Percentiles rank a stretch among this genome's conserved stretches.
phyloP scores from a whole-genome alignment of 1,140 invertebrate genomes.

The Drosophila sechellia region DNA sequence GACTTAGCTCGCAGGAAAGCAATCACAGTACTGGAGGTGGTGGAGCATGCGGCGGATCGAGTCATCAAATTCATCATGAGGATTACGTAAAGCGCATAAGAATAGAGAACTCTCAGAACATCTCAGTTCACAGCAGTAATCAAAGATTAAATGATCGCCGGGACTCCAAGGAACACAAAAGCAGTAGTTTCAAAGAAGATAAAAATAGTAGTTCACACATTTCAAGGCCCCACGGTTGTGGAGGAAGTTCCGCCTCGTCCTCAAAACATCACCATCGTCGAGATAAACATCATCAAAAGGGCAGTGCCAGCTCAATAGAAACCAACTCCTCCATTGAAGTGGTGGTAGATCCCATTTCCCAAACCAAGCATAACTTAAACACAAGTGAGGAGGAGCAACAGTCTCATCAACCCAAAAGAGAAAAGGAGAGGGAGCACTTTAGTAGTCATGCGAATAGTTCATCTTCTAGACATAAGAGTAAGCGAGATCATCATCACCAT shows the following conservation, averaged over 20 bases:
- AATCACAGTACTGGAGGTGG: conserved; percentile 85
- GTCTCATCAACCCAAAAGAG: conserved; percentile 36
- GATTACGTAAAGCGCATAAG: conserved; percentile 91
- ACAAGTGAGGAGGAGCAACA: conserved; percentile 70
- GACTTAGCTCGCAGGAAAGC: conserved; percentile 91
- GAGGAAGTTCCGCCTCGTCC: conserved; percentile 43
- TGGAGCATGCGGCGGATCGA: conserved; percentile 11
- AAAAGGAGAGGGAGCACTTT: conserved; percentile 39
- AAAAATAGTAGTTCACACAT: conserved; percentile 38
- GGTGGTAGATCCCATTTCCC: neutral
- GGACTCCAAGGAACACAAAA: conserved; percentile 89
- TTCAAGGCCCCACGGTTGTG: conserved; percentile 51
- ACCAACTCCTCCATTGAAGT: conserved; percentile 25
- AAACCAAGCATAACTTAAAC: conserved; percentile 40
- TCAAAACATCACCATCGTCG: conserved; percentile 69
- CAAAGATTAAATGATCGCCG: conserved; percentile 86
- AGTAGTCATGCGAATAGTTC: conserved; percentile 60
- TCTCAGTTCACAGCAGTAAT: conserved; percentile 37
- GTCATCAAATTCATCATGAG: conserved; percentile 61
- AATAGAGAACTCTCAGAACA: conserved; percentile 82
- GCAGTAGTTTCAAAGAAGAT: conserved; percentile 54
- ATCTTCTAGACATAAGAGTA: conserved; percentile 70
- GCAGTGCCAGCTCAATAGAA: conserved; percentile 39
- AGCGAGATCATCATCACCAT: conserved; percentile 77
- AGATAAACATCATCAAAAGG: conserved; percentile 64